Evolutionary conservation across 2,888 invertebrate species (phyloP), one percentile per base, ranked within the genome.

Genomic region (Muscina levida): DNA sequence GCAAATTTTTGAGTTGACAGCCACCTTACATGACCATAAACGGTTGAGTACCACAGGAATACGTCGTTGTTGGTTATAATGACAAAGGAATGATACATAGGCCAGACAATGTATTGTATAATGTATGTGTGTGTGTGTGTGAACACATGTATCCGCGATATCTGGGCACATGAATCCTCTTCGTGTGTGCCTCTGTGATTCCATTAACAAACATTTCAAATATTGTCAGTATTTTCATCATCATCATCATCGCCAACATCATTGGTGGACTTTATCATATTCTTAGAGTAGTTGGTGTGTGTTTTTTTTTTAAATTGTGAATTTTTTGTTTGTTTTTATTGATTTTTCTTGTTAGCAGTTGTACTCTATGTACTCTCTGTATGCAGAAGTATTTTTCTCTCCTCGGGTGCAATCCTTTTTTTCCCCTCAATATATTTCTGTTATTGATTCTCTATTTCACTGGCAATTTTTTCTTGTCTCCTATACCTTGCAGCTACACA

Each of bases 21-120:
- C 72, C 81, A 81, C 74, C 81, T 77, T 75, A 75, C 81, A 75
- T 77, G 77, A 81, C 81, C 77, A 72, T 56, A 56, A 51, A 22
- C 22, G 22, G 42, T 19, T 53, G 68, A 31, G 31, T 37, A 13
- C 11, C 17, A 31, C 17, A 11, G 17, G 24, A 56, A 19, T 42
- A 39, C 17, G 24, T n/a, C n/a, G n/a, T n/a, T n/a, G n/a, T 39
- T 37, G 59, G 31, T 11, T 59, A 19, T 59, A 59, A 59, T 62
- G 62, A 62, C 62, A 62, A 62, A 42, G 62, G 39, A 62, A 62
- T 39, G 62, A 62, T 62, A 24, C 53, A 53, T 53, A 53, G 53
- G 24, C 53, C 6, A 53, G 62, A 42, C 62, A 62, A 42, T 62
- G 42, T 37, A 37, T 57, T 57, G 59, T 24, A 31, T 31, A n/a